Conservation (phyloP, 2,113 vertebrate species). For the Leiothrix lutea region DNA sequence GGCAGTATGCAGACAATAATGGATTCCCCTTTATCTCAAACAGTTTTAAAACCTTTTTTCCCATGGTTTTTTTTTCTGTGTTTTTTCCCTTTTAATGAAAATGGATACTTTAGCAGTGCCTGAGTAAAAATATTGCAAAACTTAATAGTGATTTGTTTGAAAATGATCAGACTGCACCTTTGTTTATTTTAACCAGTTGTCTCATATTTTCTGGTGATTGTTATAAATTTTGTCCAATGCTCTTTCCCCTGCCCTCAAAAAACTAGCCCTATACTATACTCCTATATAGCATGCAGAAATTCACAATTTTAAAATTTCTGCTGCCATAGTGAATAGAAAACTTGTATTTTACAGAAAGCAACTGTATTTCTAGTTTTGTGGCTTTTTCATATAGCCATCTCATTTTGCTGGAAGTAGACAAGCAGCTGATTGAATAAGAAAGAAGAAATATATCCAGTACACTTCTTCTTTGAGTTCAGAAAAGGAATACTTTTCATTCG, state of each 20-base stretch:
- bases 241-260: background rate
- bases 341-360: background rate
- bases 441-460: background rate
- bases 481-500: background rate
- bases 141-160: background rate
- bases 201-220: background rate
- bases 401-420: background rate
- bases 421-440: background rate
- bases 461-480: background rate
- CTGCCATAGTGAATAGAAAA: background rate
- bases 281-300: background rate
- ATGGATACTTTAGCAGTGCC: background rate
- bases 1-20: background rate
- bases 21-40: background rate
- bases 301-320: background rate
- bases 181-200: background rate
- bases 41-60: background rate
- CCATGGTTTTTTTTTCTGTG: accelerated
- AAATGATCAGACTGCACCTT: background rate
- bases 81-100: background rate
- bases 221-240: background rate
- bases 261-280: background rate
- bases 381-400: background rate
- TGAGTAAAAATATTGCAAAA: background rate
- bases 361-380: background rate